Conservation (phyloP, 1,140 invertebrate genomes). For the Polypedilum vanderplanki region DNA sequence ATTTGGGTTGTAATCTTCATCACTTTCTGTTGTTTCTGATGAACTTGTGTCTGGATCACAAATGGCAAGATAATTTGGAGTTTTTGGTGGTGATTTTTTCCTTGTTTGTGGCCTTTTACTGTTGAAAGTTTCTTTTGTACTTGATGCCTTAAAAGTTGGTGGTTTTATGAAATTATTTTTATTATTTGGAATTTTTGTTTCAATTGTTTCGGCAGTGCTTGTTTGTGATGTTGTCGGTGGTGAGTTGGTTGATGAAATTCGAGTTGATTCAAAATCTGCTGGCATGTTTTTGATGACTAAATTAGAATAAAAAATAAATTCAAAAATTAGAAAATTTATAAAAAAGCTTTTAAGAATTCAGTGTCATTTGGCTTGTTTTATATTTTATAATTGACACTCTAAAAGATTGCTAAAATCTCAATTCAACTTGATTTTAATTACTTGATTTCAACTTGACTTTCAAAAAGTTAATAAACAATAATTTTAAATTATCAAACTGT, state of each 20-base stretch:
- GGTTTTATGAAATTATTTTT: constrained; percentile 30
- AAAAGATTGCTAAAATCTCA: too few species aligned
- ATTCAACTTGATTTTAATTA: too few species aligned
- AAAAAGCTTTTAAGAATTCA: too few species aligned
- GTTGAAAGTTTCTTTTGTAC: constrained; percentile 30
- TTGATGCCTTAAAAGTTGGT: constrained; percentile 34
- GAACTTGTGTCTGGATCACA: constrained; percentile 32
- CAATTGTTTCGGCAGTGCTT: constrained; percentile 26
- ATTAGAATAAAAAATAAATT: constrained; percentile 32
- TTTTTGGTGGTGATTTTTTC: not conserved
- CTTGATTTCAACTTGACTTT: too few species aligned
- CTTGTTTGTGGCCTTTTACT: not conserved
- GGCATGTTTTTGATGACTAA: constrained; percentile 35
- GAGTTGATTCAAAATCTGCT: constrained; percentile 38
- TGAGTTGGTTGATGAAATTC: constrained; percentile 32
- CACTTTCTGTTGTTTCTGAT: not conserved
- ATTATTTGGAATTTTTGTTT: not conserved
- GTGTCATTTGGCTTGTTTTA: too few species aligned
- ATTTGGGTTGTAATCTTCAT: not conserved
- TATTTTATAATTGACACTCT: too few species aligned
- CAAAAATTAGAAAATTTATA: constrained; percentile 30
- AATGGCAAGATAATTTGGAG: not conserved
- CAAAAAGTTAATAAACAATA: too few species aligned
- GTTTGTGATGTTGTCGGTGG: constrained; percentile 32
- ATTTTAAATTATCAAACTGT: too few species aligned